Base-by-base conservation (phyloP, 2,113 vertebrate genomes). In the Nansenia antarctica region DNA sequence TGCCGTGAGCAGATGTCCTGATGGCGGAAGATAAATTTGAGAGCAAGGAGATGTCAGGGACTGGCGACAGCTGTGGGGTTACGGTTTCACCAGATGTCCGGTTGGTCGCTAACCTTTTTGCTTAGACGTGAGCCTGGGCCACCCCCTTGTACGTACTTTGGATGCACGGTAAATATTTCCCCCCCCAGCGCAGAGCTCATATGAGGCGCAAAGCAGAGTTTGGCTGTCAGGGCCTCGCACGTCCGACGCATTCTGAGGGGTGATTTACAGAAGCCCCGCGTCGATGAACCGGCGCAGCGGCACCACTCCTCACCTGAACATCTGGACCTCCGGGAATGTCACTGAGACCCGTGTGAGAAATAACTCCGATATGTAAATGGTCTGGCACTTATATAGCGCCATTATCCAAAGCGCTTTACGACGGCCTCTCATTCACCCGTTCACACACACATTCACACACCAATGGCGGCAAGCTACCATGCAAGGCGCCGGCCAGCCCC, bases 61-160 rank as follows among this genome's bases (percentile, higher is more conserved):
- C 92, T 74, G 87, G 82, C 76, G 90, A 94, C 94, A 96, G 96
- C 95, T 95, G 95, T 93, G 85, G 92, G 84, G 90, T 87, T 95
- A 92, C 85, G 85, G 76, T 95, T 96, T 95, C 93, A 94, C 93
- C 95, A 96, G 95, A 96, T 95, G 95, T 94, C 94, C 77, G 67
- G 45, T 47, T 82, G 34, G 79, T 90, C 82, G 78, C 94, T 94
- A 94, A 95, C 94, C 90, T 91, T 86, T 87, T n/a, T n/a, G 82
- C 79, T 70, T 22, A 62, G 62, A 67, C 87, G 82, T 86, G 84
- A 89, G 78, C 81, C n/a, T 81, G 87, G 79, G 86, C 82, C 18
- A 53, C 63, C 74, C 34, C 63, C 73, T 74, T 69, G 73, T 66
- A 73, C 57, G 55, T 54, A 74, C 77, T 86, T 80, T 72, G 82